Evolutionary conservation across 1,140 invertebrate genomes (phyloP).

Genomic region (Pollicipes pollicipes): DNA sequence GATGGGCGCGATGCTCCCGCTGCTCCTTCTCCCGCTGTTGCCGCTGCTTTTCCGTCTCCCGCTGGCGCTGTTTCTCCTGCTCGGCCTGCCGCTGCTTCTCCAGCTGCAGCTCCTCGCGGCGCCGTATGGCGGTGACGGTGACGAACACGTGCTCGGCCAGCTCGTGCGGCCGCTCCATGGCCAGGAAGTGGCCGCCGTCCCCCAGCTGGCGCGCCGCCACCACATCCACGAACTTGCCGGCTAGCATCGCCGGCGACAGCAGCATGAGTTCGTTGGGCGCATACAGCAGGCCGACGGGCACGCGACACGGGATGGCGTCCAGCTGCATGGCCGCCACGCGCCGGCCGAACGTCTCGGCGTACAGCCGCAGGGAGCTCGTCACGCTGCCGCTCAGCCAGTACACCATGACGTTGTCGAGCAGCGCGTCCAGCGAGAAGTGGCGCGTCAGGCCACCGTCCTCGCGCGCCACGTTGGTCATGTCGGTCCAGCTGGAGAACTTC

Average conservation of each 20-base stretch:
- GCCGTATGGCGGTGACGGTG: conserved; percentile 20
- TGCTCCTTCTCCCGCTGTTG: neutral
- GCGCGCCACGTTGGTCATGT: conserved; percentile 33
- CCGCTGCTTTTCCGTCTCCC: neutral
- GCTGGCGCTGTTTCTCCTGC: neutral
- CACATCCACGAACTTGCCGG: conserved; percentile 20
- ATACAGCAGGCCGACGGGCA: conserved; percentile 28
- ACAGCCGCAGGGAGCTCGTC: conserved; percentile 53
- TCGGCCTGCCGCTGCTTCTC: neutral
- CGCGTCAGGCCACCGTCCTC: conserved; percentile 50
- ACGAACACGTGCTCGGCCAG: conserved; percentile 41
- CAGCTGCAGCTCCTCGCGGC: neutral
- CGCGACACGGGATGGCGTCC: conserved; percentile 20
- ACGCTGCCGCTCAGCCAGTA: conserved; percentile 65
- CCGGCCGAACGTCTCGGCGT: conserved; percentile 41
- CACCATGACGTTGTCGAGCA: conserved; percentile 74
- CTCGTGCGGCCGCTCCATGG: conserved; percentile 51
- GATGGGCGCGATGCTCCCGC: too few relatives aligned
- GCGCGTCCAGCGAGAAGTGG: conserved; percentile 45
- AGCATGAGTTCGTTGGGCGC: conserved; percentile 26
- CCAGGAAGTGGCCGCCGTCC: conserved; percentile 66
- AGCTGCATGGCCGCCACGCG: conserved; percentile 21
- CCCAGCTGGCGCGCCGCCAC: conserved; percentile 21
- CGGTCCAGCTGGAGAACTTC: conserved; percentile 63
- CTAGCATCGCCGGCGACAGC: conserved; percentile 21